These are phyloP conservation scores for Sparus aurata DNA, from an alignment of 2,797 vertebrate species.

Conservation along the genomic window DNA sequence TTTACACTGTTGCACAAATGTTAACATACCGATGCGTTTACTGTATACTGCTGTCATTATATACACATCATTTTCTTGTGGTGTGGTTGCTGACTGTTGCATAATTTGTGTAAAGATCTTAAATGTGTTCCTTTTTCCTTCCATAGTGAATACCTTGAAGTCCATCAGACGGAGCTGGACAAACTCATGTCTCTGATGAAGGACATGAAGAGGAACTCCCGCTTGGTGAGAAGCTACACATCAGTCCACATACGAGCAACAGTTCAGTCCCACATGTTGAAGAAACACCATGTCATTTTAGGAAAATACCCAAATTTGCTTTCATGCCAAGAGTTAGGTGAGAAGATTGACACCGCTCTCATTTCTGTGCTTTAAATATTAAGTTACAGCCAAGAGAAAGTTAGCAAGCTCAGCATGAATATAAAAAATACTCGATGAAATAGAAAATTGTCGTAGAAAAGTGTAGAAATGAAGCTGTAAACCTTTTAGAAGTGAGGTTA, in stretches of 20 bases:
- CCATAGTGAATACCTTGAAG: constrained; percentile 95
- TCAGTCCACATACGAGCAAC: not conserved
- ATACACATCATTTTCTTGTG: not conserved
- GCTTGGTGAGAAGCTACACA: constrained; percentile 89
- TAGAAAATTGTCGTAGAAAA: no score
- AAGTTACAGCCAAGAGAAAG: not conserved
- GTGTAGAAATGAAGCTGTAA: no score
- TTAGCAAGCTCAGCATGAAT: not conserved
- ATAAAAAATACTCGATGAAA: no score
- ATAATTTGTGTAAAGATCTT: not conserved
- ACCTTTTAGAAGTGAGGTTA: no score
- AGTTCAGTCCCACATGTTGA: not conserved
- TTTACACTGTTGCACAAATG: constrained; percentile 3
- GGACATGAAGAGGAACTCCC: constrained; percentile 98
- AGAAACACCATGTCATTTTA: not conserved
- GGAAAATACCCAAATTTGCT: not conserved
- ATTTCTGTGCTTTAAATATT: not conserved
- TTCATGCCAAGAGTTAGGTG: not conserved
- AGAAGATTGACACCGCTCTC: not conserved
- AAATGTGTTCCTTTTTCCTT: constrained; percentile 4
- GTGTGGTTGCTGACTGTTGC: not conserved
- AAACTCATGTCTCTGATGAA: constrained; percentile 95
- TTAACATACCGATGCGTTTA: constrained; percentile 11
- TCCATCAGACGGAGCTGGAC: constrained; percentile 95
- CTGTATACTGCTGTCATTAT: not conserved